Evolutionary conservation across 1,140 invertebrate genomes (phyloP), one percentile per base, ranked within the genome.

Genomic region (Orchesella cincta): DNA sequence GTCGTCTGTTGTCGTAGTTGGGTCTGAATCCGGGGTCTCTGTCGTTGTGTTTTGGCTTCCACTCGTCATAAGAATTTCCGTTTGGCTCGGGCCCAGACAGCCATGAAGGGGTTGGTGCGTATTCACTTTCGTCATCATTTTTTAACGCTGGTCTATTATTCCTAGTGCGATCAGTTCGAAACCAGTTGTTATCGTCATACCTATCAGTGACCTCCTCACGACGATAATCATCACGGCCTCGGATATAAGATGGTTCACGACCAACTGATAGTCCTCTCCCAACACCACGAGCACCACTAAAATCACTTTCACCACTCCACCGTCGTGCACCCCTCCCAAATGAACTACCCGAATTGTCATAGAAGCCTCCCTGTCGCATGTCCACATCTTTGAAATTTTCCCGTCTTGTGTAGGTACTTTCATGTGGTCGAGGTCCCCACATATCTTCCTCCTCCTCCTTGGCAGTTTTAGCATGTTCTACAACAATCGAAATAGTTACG

Each of bases 291-390:
- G 62, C 31, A 67, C 62, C 62, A 67, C 28, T 33, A 31, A 67
- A 67, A 67, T 29, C 31, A 33, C 31, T 31, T 67, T 67, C 62
- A 31, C 33, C 62, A 67, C 28, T 67, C 62, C 62, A 67, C 12
- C 62, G 8, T 14, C 62, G 26, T 31, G 3, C 5, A 31, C 31
- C 62, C n/a, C 62, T 67, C 14, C 62, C 62, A 31, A 57, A 1
- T 14, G 2, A 3, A 67, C 62, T 29, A 31, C 26, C 33, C n/a
- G 5, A 1, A 31, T 8, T 46, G 39, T 5, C 8, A 67, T 16
- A 67, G 62, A 31, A 67, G 23, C 31, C 31, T 29, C 62, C 62
- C n/a, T n/a, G n/a, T 67, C 62, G 29, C 62, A 67, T 67, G 29
- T 67, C 62, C 29, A 67, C 31, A 33, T 67, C 62, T 67, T 67